Evolutionary conservation across 1,140 invertebrate genomes (phyloP), one percentile per base, ranked within the genome.

Genomic region (Frieseomelitta varia): DNA sequence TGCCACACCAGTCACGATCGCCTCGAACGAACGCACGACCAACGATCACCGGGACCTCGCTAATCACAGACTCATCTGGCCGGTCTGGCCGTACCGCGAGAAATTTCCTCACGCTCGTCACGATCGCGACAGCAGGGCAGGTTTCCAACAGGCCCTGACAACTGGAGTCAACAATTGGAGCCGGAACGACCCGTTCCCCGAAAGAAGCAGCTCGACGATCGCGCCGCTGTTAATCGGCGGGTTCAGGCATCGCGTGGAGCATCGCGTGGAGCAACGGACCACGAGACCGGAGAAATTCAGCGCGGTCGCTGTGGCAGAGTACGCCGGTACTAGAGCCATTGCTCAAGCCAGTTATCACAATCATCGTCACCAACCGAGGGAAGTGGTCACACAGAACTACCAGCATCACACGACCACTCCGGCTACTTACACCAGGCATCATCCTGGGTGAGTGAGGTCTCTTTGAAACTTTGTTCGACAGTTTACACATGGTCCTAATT

Each of bases 401-500:
- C 89, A 87, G 24, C 87, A 87, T 56, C 58, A 81, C 34, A 73
- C 83, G 11, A 92, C 91, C 4, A 89, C 91, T 4, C 84, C 91
- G 65, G 73, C 88, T 53, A 86, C 85, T 21, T 93, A 94, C 55
- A 92, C 87, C 8, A 93, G 88, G 80, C 90, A 93, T 86, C 92
- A 94, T 90, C 79, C 92, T 67, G 93, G 93, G 93, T 94, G 69
- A 91, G 92, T 88, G 27, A 34, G 39, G 11, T 0, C 14, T n/a
- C n/a, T 30, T 56, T 47, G 2, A 15, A 21, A n/a, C 21, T 56
- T 19, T 15, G 6, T 30, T 15, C 27, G 12, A 65, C 0, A 15
- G 63, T 65, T 27, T 65, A 65, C 30, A 19, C 11, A 39, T 56
- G 6, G 6, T 47, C 6, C 39, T 47, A 47, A 47, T 47, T 47